phyloP scores from a whole-genome alignment of 2,888 invertebrate species.

The Mythimna loreyi region DNA sequence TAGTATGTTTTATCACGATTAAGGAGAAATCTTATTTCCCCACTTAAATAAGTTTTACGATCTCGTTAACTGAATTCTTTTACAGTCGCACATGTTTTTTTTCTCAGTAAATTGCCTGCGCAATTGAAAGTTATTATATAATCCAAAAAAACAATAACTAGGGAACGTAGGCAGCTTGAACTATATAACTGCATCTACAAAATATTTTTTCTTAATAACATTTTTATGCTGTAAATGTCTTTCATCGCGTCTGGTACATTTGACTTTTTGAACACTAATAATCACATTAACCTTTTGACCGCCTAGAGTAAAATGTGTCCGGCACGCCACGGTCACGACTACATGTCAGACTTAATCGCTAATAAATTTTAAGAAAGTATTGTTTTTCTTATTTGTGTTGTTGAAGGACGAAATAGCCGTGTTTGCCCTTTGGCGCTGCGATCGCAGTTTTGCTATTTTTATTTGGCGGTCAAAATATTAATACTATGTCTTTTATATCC shows the following conservation, averaged over 20 bases:
- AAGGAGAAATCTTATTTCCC: slow-evolving; percentile 56
- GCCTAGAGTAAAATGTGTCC: too few relatives aligned
- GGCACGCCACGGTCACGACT: too few relatives aligned
- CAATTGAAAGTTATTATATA: slow-evolving; percentile 35
- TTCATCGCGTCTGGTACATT: slow-evolving; percentile 27
- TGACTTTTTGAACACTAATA: slow-evolving; percentile 19
- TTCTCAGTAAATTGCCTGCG: slow-evolving; percentile 13
- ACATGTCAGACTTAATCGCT: too few relatives aligned
- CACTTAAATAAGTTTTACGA: slow-evolving; percentile 27
- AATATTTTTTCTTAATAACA: slow-evolving; percentile 19
- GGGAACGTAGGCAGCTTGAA: slow-evolving; percentile 3
- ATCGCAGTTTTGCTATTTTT: too few relatives aligned
- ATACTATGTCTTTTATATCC: too few relatives aligned
- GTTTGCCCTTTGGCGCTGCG: too few relatives aligned
- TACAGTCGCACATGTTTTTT: slow-evolving; percentile 18
- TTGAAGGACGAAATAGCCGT: too few relatives aligned
- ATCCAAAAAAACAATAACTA: slow-evolving; percentile 37
- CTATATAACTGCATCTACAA: slow-evolving; percentile 4
- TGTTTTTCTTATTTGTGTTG: too few relatives aligned
- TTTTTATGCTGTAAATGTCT: slow-evolving; percentile 11
- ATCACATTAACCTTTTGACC: slow-evolving; percentile 25
- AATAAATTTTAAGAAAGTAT: too few relatives aligned
- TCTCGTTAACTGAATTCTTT: slow-evolving; percentile 41
- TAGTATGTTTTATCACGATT: slow-evolving; percentile 47
- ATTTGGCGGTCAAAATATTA: too few relatives aligned